phyloP scores from a whole-genome alignment of 1,140 invertebrate species.

The Bombyx mori region DNA sequence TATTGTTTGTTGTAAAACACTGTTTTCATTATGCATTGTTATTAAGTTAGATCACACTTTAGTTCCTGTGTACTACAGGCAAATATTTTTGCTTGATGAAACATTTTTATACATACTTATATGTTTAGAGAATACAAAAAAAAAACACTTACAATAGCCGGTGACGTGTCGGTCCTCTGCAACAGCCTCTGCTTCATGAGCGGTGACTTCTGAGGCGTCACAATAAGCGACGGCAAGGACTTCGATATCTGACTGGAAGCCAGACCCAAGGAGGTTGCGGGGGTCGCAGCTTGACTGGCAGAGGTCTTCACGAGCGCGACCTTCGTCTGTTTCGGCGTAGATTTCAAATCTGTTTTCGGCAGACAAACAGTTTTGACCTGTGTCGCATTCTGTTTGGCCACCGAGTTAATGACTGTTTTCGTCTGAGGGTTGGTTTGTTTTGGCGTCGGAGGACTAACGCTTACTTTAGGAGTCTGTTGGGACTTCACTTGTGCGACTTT shows the following conservation, averaged over 20 bases:
- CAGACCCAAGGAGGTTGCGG: neutral
- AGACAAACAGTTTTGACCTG: neutral
- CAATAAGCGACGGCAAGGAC: conserved; percentile 31
- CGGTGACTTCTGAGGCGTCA: conserved; percentile 38
- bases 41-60: too few species aligned
- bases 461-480: neutral
- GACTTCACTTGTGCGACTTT: too few species aligned
- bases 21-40: too few species aligned
- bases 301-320: neutral
- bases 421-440: conserved; percentile 4
- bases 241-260: conserved; percentile 16
- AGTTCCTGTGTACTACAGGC: too few species aligned
- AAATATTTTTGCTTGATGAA: too few species aligned
- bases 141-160: too few species aligned
- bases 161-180: conserved; percentile 28
- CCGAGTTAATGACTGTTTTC: neutral
- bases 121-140: too few species aligned
- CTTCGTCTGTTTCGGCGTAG: conserved; percentile 23
- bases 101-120: too few species aligned
- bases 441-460: conserved; percentile 1
- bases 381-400: conserved; percentile 7
- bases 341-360: too few species aligned
- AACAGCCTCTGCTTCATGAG: conserved; percentile 43
- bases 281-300: conserved; percentile 4
- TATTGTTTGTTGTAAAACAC: too few species aligned